phyloP scores from a whole-genome alignment of 1,140 invertebrate species.

The Dinoponera quadriceps region DNA sequence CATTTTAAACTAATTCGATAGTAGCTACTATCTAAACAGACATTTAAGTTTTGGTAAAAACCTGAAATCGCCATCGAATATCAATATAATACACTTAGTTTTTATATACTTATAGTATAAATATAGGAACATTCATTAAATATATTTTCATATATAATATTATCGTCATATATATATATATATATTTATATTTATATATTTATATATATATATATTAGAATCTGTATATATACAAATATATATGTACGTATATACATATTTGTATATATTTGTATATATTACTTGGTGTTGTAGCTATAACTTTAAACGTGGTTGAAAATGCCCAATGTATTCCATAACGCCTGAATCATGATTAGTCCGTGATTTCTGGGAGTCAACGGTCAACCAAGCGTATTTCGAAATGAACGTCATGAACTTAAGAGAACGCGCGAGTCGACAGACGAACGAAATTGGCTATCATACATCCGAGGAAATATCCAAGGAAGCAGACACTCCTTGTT shows the following conservation, averaged over 20 bases:
- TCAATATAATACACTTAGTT: conserved; percentile 83
- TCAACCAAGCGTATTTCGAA: background rate
- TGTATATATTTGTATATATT: conserved; percentile 79
- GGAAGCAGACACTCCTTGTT: conserved; percentile 1
- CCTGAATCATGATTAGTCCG: conserved; percentile 72
- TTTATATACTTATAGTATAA: conserved; percentile 83
- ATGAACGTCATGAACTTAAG: background rate
- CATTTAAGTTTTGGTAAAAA: conserved; percentile 83
- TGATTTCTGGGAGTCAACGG: background rate
- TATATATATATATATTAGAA: conserved; percentile 72
- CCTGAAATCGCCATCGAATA: conserved; percentile 85
- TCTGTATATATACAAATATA: conserved; percentile 75
- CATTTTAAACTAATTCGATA: conserved; percentile 66
- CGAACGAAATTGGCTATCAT: background rate
- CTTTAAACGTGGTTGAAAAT: conserved; percentile 82
- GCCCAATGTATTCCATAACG: conserved; percentile 81
- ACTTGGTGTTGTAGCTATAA: conserved; percentile 83
- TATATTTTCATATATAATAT: conserved; percentile 83
- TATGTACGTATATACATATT: conserved; percentile 77
- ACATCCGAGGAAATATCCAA: background rate
- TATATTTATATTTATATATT: conserved; percentile 78
- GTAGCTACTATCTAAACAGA: conserved; percentile 77
- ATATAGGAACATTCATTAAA: conserved; percentile 86
- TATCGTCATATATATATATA: conserved; percentile 80
- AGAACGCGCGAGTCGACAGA: background rate